Base-by-base conservation (phyloP, 35 echinoderm and acorn worm species). In the Eucidaris tribuloides region DNA sequence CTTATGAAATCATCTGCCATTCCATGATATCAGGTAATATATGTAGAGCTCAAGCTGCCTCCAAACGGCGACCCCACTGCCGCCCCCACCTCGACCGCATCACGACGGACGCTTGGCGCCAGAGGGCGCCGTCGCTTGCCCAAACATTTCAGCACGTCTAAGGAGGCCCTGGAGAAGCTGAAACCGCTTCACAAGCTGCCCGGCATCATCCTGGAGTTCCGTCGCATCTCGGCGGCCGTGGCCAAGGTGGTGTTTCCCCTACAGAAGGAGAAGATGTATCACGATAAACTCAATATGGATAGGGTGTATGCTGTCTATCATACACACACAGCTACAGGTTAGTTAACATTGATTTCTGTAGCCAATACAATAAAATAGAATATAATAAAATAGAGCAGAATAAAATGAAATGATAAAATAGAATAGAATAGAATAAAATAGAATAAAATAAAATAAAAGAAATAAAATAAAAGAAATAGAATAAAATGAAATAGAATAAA, bases 11-110 rank as follows among this genome's bases (percentile, higher is more conserved):
- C n/a, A n/a, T n/a, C n/a, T n/a, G n/a, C n/a, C n/a, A n/a, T n/a
- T n/a, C n/a, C n/a, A n/a, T n/a, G n/a, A n/a, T n/a, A n/a, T n/a
- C 14, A 99, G 96, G 96, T 99, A 74, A 68, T 99, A 17, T 99
- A 77, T 48, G 65, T 87, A 28, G 96, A 99, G 63, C 52, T 99
- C 41, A 86, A 90, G 43, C 79, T 99, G 7, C 87, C 96, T 13
- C 96, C 96, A 19, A 93, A 93, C 65, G 96, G 96, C 24, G 96
- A 99, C 52, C 82, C 79, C 43, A 72, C 22, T 2, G 59, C 39
- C 36, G 84, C 84, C 52, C 48, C 35, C 33, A 66, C 79, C 19
- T 15, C 74, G 27, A 37, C 76, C 5, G 44, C 83, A 14, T 35
- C 84, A 17, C 86, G 84, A 3, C 93, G 85, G 45, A 90, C 96